These are phyloP conservation scores for Tetropium fuscum DNA, from an alignment of 2,888 invertebrate species.

Conservation along the genomic window DNA sequence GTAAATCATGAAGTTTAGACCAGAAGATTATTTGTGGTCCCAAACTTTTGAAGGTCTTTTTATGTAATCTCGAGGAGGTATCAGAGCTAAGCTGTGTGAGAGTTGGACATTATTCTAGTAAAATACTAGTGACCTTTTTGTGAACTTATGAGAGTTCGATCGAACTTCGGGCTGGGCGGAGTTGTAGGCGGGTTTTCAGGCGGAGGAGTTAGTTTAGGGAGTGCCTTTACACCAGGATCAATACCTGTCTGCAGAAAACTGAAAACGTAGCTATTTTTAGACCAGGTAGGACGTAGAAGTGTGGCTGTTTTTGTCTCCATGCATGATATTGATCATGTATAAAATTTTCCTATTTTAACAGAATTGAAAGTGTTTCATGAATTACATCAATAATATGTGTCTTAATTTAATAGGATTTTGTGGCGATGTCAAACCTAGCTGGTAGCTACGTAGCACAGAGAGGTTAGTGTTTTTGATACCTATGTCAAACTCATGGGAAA, in stretches of 20 bases:
- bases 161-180: conserved; percentile 28
- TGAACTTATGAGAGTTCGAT: conserved; percentile 28
- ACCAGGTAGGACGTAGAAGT: conserved; percentile 28
- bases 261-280: conserved; percentile 30
- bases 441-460: too few relatives aligned
- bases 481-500: too few relatives aligned
- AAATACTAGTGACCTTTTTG: conserved; percentile 32
- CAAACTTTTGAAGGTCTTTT: conserved; percentile 10
- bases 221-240: conserved; percentile 29
- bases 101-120: conserved; percentile 30
- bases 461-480: too few relatives aligned
- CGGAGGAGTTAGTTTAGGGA: conserved; percentile 28
- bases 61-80: conserved; percentile 20
- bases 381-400: too few relatives aligned
- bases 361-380: too few relatives aligned
- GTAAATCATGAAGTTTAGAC: too few relatives aligned
- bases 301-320: too few relatives aligned
- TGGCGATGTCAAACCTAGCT: too few relatives aligned
- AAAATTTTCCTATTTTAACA: too few relatives aligned
- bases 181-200: conserved; percentile 20
- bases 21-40: too few relatives aligned
- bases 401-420: too few relatives aligned
- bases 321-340: too few relatives aligned
- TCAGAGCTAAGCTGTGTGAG: conserved; percentile 17
- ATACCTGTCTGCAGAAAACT: conserved; percentile 28